Evolutionary conservation across 2,888 invertebrate genomes (phyloP).

Genomic region (Choreutis nemorana): DNA sequence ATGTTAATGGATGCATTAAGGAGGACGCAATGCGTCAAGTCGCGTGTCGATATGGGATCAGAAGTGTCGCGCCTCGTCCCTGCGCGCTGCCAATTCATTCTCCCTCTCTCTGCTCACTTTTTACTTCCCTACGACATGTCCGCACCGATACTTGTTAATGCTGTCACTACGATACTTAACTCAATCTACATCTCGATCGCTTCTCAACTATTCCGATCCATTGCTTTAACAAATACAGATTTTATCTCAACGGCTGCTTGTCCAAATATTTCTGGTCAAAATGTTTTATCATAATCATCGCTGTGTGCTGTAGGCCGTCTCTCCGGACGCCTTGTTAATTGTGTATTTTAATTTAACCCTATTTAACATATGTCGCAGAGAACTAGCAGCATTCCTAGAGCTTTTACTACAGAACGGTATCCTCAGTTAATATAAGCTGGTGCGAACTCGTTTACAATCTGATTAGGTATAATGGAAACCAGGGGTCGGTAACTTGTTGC

Average conservation of each 20-base stretch:
- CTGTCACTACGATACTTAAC: slow-evolving; percentile 23
- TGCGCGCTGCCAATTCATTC: slow-evolving; percentile 30
- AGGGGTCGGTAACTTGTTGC: slow-evolving; percentile 20
- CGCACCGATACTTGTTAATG: slow-evolving; percentile 22
- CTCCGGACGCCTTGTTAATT: slow-evolving; percentile 1
- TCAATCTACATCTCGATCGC: slow-evolving; percentile 31
- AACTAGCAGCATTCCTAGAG: slow-evolving; percentile 15
- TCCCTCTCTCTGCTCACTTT: slow-evolving; percentile 27
- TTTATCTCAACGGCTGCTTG: slow-evolving; percentile 17
- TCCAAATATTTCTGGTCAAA: slow-evolving; percentile 16
- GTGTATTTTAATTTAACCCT: slow-evolving; percentile 3
- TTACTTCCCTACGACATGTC: slow-evolving; percentile 20
- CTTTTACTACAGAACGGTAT: slow-evolving; percentile 13
- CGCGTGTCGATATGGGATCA: slow-evolving; percentile 48
- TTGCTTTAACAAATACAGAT: slow-evolving; percentile 16
- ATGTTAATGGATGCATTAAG: slow-evolving; percentile 42
- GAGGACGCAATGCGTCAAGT: slow-evolving; percentile 41
- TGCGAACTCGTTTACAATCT: slow-evolving; percentile 14
- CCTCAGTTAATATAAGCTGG: slow-evolving; percentile 6
- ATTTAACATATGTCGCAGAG: slow-evolving; percentile 5
- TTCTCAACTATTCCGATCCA: slow-evolving; percentile 10
- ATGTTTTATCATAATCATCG: slow-evolving; percentile 6
- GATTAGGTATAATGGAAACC: slow-evolving; percentile 9
- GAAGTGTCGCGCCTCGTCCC: slow-evolving; percentile 13
- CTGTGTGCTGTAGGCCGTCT: not conserved